A percentile compares a stretch with the other conserved stretches of the same genome.
phyloP scores from a whole-genome alignment of 2,113 vertebrate genomes.

The Entomyzon cyanotis region DNA sequence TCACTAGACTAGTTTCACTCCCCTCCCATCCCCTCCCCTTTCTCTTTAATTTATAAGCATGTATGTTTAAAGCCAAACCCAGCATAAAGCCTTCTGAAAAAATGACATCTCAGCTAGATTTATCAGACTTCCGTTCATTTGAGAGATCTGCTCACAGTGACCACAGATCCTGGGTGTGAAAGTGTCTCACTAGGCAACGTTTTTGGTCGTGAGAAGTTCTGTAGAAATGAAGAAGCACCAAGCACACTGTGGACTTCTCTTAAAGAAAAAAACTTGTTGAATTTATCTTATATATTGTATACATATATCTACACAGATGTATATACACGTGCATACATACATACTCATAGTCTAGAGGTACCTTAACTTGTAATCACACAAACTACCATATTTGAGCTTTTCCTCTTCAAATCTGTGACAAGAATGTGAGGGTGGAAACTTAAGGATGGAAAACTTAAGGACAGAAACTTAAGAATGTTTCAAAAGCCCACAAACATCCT shows the following conservation, averaged over 20 bases:
- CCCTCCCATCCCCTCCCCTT: neutral
- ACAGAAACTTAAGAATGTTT: neutral
- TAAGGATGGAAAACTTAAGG: neutral
- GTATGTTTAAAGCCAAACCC: neutral
- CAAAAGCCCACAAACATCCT: neutral
- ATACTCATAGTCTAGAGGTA: neutral
- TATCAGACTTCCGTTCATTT: fast-evolving
- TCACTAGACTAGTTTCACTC: neutral
- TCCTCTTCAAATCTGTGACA: neutral
- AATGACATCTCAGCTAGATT: neutral
- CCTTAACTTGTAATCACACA: neutral
- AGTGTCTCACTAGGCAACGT: neutral
- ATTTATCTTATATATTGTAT: neutral
- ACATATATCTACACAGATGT: no score
- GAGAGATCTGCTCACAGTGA: neutral
- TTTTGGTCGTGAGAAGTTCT: neutral
- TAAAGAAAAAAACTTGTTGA: neutral
- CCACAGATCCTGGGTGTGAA: neutral
- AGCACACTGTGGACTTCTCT: neutral
- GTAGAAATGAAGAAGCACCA: neutral
- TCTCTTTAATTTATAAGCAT: neutral
- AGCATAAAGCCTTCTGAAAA: neutral
- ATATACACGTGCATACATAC: neutral
- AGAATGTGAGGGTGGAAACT: neutral
- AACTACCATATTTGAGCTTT: neutral